Conservation (phyloP, 2,797 vertebrate species). For the Spinus olivaceus region DNA sequence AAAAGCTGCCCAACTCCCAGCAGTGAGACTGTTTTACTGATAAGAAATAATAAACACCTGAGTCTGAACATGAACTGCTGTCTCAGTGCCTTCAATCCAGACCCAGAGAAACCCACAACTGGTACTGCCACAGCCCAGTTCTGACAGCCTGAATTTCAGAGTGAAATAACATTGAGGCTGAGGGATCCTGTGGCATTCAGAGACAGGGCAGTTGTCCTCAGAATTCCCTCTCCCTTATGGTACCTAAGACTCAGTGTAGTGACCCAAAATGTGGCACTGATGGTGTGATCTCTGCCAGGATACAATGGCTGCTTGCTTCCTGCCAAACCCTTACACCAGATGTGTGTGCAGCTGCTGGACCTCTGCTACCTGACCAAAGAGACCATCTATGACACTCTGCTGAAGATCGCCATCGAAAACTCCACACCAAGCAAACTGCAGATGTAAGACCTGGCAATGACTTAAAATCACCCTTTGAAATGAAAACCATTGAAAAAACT, state of each 20-base stretch:
- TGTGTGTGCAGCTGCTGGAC: slow-evolving; percentile 83
- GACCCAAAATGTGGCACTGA: neutral
- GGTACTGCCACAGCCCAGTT: neutral
- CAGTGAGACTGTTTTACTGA: too few species aligned
- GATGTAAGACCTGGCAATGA: slow-evolving; percentile 73
- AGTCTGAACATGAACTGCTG: too few species aligned
- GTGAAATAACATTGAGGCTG: neutral
- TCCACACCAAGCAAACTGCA: slow-evolving; percentile 80
- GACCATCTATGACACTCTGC: slow-evolving; percentile 81
- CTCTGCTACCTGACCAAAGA: slow-evolving; percentile 82
- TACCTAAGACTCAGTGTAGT: neutral
- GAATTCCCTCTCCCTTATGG: neutral
- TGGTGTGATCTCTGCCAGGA: slow-evolving; percentile 67
- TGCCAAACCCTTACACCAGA: slow-evolving; percentile 69
- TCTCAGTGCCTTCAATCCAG: too few species aligned
- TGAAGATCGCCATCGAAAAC: slow-evolving; percentile 75
- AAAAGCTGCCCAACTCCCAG: too few species aligned
- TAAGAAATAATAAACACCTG: too few species aligned
- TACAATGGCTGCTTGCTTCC: slow-evolving; percentile 84
- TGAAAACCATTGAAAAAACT: neutral
- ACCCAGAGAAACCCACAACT: too few species aligned
- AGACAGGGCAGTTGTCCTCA: neutral
- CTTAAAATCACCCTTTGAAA: neutral
- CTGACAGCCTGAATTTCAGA: neutral
- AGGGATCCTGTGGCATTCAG: neutral